These are phyloP conservation scores for Amphipoea lucens DNA, from an alignment of 2,888 invertebrate genomes.

Conservation along the genomic window DNA sequence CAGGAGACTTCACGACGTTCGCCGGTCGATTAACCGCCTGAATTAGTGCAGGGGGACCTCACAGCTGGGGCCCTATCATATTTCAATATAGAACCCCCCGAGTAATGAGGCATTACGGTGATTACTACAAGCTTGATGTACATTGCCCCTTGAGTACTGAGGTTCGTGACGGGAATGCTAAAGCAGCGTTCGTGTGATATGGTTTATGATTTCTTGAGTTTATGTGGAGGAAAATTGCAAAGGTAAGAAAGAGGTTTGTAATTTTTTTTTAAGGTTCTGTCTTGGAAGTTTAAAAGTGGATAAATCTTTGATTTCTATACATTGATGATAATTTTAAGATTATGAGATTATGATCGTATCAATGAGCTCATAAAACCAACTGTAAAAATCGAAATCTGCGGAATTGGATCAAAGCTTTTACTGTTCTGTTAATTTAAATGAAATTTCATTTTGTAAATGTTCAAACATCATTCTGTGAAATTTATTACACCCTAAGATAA, in stretches of 20 bases:
- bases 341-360: not conserved
- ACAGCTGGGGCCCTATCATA: conserved; percentile 83
- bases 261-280: not conserved
- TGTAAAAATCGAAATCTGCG: not conserved
- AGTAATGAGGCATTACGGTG: conserved; percentile 69
- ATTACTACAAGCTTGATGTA: conserved; percentile 66
- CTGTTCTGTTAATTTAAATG: not conserved
- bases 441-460: not conserved
- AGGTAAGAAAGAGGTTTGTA: not conserved
- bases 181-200: conserved; percentile 37
- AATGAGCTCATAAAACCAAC: not conserved
- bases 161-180: conserved; percentile 58
- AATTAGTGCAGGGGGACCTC: conserved; percentile 77
- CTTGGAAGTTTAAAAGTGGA: not conserved
- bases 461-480: not conserved
- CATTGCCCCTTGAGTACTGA: conserved; percentile 65
- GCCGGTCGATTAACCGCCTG: conserved; percentile 77
- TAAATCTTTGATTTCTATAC: not conserved
- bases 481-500: not conserved
- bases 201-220: conserved; percentile 43
- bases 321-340: not conserved
- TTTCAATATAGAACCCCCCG: conserved; percentile 76
- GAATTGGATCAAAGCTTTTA: not conserved
- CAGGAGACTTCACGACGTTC: conserved; percentile 63
- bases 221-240: conserved; percentile 34